Base-by-base conservation (phyloP, 2,888 invertebrate genomes). In the Vanessa cardui region DNA sequence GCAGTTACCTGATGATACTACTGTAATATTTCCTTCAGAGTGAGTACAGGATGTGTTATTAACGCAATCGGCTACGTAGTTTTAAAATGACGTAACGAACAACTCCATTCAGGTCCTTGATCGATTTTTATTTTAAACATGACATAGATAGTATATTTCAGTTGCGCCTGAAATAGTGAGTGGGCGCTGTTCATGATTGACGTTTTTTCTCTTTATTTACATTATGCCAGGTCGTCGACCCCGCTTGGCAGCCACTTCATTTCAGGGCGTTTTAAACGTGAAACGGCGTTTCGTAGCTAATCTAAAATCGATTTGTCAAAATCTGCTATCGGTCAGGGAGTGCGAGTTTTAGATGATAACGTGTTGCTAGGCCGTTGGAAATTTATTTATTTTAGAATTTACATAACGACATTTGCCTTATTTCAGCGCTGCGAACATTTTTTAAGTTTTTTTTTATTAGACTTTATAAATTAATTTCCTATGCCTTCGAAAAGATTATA, bases 151-250 rank as follows among this genome's bases (percentile, higher is more conserved):
- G 7, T 18, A 47, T 18, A 47, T 46, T 46, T 46, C 46, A 21
- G 21, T 50, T 50, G 6, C 47, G 33, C 31, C 65, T 68, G 68
- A 68, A 68, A 68, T 50, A 49, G 54, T 26, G 68, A 67, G 72
- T 72, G 71, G 69, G 72, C 64, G 70, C 63, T 12, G 66, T n/a
- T 59, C 64, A 46, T 70, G 72, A 70, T 70, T 72, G 72, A 72
- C 72, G 72, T 70, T 66, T 59, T n/a, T 49, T 54, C 54, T 64
- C 64, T 71, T 52, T 71, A 71, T 71, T 71, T 67, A 69, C 72
- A 69, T 71, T 60, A 65, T 49, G 54, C n/a, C 44, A 59, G 72
- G 73, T 45, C 74, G 63, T 52, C 50, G 68, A 72, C 61, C 73
- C 52, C 60, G 52, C 49, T 66, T 66, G 67, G 68, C 72, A 69